Evolutionary conservation across 2,113 vertebrate species (phyloP), one percentile per base, ranked within the genome.

Genomic region (Plestiodon gilberti): DNA sequence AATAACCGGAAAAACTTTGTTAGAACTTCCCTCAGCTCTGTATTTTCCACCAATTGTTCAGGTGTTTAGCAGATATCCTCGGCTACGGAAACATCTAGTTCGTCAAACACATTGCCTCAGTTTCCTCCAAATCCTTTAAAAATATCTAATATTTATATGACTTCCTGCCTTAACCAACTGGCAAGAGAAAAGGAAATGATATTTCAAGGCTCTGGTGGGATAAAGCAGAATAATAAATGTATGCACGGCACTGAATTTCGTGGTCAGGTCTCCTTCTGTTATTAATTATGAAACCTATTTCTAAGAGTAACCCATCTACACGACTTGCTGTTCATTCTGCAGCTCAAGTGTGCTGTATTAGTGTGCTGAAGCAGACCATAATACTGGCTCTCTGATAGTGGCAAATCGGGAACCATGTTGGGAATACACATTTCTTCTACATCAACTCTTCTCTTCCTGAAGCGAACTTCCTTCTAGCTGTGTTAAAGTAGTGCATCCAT

Each of bases 21-120:
- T 74, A 75, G 59, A 74, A 15, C 14, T 55, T 86, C 52, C 55
- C 61, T 77, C 40, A 65, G 40, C 25, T 2, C 40, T 81, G 69
- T 75, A 61, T 81, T 81, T 87, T 87, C 85, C 85, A 75, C 85
- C 85, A 87, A 87, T 87, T 87, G 85, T 87, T 87, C 59, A 74
- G 59, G 70, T 40, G 17, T 64, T 81, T 55, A 52, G 67, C 28
- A 74, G 43, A 81, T 64, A 75, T 38, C 55, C 61, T 75, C 70
- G 38, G 11, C 35, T 81, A 22, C n/a, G 59, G 78, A 87, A 81
- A 87, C 43, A 52, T 55, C 71, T 40, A 1, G 11, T 48, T 17
- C 17, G 30, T 48, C 33, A 74, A 59, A 59, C n/a, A 30, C 78
- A 81, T 65, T 28, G 22, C 22, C 33, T 86, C n/a, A 38, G 70